Percentiles rank a stretch among this genome's conserved stretches.
phyloP scores from a whole-genome alignment of 2,797 vertebrate species.

The Serranus cabrilla region DNA sequence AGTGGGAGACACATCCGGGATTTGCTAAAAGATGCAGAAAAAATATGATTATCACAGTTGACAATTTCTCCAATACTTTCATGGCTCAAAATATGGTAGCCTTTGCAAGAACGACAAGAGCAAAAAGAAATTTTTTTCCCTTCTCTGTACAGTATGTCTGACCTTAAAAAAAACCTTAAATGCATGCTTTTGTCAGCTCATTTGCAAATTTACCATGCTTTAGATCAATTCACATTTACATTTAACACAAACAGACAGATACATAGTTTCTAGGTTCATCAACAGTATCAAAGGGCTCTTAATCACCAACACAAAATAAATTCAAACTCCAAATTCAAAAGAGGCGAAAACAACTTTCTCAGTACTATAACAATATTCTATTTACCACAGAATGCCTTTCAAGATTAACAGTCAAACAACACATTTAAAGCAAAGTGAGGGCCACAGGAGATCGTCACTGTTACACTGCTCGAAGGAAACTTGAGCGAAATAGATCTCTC shows the following conservation, averaged over 20 bases:
- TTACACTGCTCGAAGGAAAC: conserved; percentile 44
- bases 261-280: background rate
- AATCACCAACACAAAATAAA: background rate
- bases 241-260: background rate
- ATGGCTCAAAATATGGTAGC: background rate
- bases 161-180: background rate
- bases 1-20: conserved; percentile 98
- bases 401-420: conserved; percentile 43
- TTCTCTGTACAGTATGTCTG: background rate
- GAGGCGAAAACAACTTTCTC: background rate
- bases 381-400: conserved; percentile 20
- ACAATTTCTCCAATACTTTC: background rate
- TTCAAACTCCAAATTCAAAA: background rate
- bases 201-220: background rate
- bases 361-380: background rate
- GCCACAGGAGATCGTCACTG: conserved; percentile 24
- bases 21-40: conserved; percentile 89
- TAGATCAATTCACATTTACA: background rate
- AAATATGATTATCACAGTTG: background rate
- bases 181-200: background rate
- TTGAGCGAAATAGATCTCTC: conserved; percentile 54
- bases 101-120: background rate
- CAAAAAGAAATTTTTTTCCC: no score
- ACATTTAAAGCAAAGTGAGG: conserved; percentile 37
- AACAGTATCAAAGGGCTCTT: conserved; percentile 11